phyloP scores from a whole-genome alignment of 35 echinoderm and acorn worm species.

The Eucidaris tribuloides region DNA sequence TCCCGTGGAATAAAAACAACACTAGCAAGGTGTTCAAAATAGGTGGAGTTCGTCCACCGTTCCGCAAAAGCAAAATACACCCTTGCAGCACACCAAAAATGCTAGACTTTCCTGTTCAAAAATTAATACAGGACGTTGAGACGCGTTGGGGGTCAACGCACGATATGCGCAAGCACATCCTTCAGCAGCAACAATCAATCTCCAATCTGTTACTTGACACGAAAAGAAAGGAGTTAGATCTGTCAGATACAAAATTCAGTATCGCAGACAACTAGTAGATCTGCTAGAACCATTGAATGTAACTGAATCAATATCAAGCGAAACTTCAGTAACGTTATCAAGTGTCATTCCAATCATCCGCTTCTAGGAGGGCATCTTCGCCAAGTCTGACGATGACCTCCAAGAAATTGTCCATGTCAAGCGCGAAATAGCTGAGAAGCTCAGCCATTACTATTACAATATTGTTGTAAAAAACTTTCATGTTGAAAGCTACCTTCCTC shows the following conservation, averaged over 20 bases:
- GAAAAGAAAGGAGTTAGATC: slow-evolving; percentile 1
- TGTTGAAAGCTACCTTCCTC: too few species aligned
- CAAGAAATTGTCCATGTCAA: too few species aligned
- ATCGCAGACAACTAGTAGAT: neutral
- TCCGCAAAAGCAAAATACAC: neutral
- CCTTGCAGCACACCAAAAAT: neutral
- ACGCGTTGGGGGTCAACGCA: slow-evolving; percentile 18
- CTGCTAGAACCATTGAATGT: neutral
- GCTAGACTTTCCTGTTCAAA: neutral
- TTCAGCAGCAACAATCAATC: slow-evolving; percentile 19
- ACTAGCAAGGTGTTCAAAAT: slow-evolving; percentile 26
- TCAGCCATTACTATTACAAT: too few species aligned
- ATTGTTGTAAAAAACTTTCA: too few species aligned
- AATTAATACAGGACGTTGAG: slow-evolving; percentile 25
- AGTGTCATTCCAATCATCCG: too few species aligned
- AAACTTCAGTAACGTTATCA: too few species aligned
- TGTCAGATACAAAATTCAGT: neutral
- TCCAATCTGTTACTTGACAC: neutral
- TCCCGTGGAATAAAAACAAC: neutral
- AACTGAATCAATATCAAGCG: neutral
- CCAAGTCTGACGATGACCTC: too few species aligned
- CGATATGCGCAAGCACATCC: neutral
- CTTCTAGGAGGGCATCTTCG: too few species aligned
- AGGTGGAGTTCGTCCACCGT: slow-evolving; percentile 14
- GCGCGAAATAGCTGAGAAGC: too few species aligned